phyloP scores from a whole-genome alignment of 2,797 vertebrate species.

The Saxicola maurus region DNA sequence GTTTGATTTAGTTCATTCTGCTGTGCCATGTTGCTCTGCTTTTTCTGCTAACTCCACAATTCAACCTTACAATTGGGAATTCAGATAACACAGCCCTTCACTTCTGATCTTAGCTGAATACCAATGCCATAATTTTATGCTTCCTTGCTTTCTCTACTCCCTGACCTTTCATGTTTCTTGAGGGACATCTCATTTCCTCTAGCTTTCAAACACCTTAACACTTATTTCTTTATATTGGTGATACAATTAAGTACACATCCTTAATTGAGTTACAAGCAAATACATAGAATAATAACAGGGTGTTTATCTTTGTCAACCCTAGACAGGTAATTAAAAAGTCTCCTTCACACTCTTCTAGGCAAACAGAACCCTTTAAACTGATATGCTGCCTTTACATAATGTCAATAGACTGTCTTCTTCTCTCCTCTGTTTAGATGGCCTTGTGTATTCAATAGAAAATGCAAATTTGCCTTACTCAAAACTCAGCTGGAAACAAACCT shows the following conservation, averaged over 20 bases:
- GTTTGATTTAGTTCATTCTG: slow-evolving; percentile 39
- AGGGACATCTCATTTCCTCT: slow-evolving; percentile 58
- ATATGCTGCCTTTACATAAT: slow-evolving; percentile 42
- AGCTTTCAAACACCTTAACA: slow-evolving; percentile 44
- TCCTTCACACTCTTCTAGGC: slow-evolving; percentile 60
- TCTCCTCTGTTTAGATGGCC: slow-evolving; percentile 24
- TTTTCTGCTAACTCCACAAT: slow-evolving; percentile 50
- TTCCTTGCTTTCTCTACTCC: slow-evolving; percentile 28
- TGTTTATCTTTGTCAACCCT: slow-evolving; percentile 61
- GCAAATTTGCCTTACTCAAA: slow-evolving; percentile 16
- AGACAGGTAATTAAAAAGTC: slow-evolving; percentile 68
- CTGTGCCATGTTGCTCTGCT: slow-evolving; percentile 1
- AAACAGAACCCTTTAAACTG: slow-evolving; percentile 58
- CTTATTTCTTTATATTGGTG: slow-evolving; percentile 53
- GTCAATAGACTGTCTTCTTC: slow-evolving; percentile 31
- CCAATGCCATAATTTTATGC: slow-evolving; percentile 54
- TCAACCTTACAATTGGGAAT: slow-evolving; percentile 43
- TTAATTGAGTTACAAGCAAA: slow-evolving; percentile 68
- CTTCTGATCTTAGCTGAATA: slow-evolving; percentile 49
- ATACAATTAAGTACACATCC: slow-evolving; percentile 61
- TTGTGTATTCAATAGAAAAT: slow-evolving; percentile 48
- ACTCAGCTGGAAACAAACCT: not conserved
- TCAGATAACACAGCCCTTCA: slow-evolving; percentile 40
- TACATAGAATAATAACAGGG: slow-evolving; percentile 58
- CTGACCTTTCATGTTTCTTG: slow-evolving; percentile 58